phyloP scores from a whole-genome alignment of 2,888 invertebrate species.

The Agriopis leucophaearia region DNA sequence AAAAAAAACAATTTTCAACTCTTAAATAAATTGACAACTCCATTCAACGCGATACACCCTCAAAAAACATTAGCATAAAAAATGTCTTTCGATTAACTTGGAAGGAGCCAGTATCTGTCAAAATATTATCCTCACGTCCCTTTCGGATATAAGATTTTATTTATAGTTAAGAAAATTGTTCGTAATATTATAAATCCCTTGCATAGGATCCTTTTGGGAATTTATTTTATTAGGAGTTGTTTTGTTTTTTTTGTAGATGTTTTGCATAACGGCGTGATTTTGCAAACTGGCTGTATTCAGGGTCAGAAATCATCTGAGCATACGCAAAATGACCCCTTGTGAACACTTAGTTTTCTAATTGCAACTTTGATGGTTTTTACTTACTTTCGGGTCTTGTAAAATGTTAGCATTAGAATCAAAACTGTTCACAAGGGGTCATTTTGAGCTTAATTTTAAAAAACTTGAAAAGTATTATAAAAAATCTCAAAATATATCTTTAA shows the following conservation, averaged over 20 bases:
- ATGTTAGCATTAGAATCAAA: too few relatives aligned
- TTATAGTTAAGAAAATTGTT: conserved; percentile 36
- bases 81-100: conserved; percentile 36
- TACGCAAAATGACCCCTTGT: neutral
- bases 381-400: too few relatives aligned
- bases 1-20: neutral
- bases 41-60: conserved; percentile 2
- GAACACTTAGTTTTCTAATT: too few relatives aligned
- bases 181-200: conserved; percentile 30
- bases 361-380: too few relatives aligned
- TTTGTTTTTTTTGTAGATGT: conserved; percentile 23
- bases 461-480: too few relatives aligned
- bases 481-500: too few relatives aligned
- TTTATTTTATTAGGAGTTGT: conserved; percentile 28
- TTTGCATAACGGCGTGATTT: conserved; percentile 23
- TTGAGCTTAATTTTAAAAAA: too few relatives aligned
- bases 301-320: neutral
- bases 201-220: conserved; percentile 27
- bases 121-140: conserved; percentile 37
- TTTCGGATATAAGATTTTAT: conserved; percentile 35
- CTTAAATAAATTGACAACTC: conserved; percentile 5
- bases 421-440: too few relatives aligned
- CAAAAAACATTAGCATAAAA: conserved; percentile 32
- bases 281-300: conserved; percentile 12
- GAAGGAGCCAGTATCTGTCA: conserved; percentile 32